phyloP scores from a whole-genome alignment of 2,888 invertebrate genomes.

The Ptycholaimellus sp. region DNA sequence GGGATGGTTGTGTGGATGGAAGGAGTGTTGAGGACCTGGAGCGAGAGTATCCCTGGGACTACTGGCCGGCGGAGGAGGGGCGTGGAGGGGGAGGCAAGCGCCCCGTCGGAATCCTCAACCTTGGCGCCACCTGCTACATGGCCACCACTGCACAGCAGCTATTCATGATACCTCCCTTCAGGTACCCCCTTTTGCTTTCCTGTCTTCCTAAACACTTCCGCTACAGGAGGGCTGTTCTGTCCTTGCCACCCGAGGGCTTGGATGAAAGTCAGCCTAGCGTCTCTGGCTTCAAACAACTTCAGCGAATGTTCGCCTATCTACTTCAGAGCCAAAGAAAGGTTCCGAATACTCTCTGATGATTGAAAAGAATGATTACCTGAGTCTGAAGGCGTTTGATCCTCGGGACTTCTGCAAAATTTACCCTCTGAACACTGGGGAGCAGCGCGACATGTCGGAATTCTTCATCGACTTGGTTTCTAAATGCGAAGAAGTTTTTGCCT shows the following conservation, averaged over 20 bases:
- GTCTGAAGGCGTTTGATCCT: slow-evolving; percentile 80
- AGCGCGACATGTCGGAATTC: slow-evolving; percentile 94
- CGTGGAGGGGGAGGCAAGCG: slow-evolving; percentile 61
- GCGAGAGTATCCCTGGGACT: slow-evolving; percentile 95
- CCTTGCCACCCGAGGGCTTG: no score
- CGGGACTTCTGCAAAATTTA: slow-evolving; percentile 81
- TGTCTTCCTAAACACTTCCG: no score
- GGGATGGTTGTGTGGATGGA: no score
- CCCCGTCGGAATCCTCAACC: slow-evolving; percentile 75
- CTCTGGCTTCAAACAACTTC: no score
- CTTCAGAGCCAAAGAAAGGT: no score
- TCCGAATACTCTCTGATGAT: no score
- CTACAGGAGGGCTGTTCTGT: no score
- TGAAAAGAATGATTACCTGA: no score
- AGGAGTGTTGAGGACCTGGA: no score
- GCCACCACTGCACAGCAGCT: slow-evolving; percentile 88
- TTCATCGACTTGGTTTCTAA: slow-evolving; percentile 86
- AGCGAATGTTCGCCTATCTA: no score
- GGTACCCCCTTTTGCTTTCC: neutral
- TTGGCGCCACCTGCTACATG: slow-evolving; percentile 91
- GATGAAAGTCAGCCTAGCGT: no score
- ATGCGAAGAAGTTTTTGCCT: slow-evolving; percentile 71
- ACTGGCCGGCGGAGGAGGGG: slow-evolving; percentile 88
- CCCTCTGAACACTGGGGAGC: slow-evolving; percentile 76
- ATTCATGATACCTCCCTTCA: slow-evolving; percentile 75